phyloP scores from a whole-genome alignment of 64 coral and sea anemone species.

The Trachythela sp. region DNA sequence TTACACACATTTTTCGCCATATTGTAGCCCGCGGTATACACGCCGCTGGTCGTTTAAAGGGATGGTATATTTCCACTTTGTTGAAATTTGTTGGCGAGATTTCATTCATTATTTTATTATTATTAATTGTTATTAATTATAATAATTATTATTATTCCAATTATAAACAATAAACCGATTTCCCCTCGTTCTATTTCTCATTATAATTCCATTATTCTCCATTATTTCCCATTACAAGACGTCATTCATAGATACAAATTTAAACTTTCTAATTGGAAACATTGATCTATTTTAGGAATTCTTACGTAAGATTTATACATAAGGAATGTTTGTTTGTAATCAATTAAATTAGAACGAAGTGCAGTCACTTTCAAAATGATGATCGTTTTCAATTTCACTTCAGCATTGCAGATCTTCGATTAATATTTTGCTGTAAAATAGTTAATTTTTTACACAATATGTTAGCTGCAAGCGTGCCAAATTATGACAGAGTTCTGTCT shows the following conservation, averaged over 20 bases:
- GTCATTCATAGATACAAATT: neutral
- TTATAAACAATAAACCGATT: too few relatives aligned
- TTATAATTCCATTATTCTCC: neutral
- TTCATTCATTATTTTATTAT: neutral
- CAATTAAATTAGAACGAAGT: too few relatives aligned
- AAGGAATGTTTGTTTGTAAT: too few relatives aligned
- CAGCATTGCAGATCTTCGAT: neutral
- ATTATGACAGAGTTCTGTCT: neutral
- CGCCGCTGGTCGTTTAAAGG: neutral
- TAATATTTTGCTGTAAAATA: neutral
- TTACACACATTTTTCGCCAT: neutral
- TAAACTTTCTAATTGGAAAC: neutral
- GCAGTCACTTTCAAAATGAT: neutral
- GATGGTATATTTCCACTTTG: neutral
- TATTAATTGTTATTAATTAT: neutral
- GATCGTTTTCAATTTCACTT: neutral
- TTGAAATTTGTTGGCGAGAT: neutral
- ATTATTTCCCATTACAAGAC: neutral
- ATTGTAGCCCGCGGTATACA: neutral
- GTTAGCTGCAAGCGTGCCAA: neutral
- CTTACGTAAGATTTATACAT: neutral
- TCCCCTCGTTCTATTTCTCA: too few relatives aligned
- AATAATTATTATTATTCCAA: too few relatives aligned
- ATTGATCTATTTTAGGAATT: neutral
- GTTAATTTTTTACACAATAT: neutral